Percentiles rank a stretch among this genome's conserved stretches.
Evolutionary conservation across 2,797 vertebrate species (phyloP).

Genomic region (Gobio occitaniae): DNA sequence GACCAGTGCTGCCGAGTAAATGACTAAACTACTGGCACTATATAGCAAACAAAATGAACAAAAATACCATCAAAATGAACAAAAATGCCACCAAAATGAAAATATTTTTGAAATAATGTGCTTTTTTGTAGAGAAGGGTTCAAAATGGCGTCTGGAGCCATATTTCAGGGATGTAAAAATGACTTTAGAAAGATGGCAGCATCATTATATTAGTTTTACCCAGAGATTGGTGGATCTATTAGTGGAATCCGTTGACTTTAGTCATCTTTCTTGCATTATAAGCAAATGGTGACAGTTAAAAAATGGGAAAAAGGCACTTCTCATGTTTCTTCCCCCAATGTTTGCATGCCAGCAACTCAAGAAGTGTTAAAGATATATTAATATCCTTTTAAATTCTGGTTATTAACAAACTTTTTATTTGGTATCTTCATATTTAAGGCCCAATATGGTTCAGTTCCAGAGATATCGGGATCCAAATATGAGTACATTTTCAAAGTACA

Average conservation of each 20-base stretch:
- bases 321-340: background rate
- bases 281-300: background rate
- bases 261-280: background rate
- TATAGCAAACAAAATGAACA: too few relatives aligned
- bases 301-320: background rate
- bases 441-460: background rate
- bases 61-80: background rate
- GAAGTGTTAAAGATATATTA: background rate
- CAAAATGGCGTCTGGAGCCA: background rate
- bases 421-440: background rate
- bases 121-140: background rate
- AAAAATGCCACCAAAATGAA: too few relatives aligned
- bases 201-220: background rate
- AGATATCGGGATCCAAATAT: background rate
- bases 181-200: background rate
- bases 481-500: background rate
- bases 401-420: background rate
- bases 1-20: too few relatives aligned
- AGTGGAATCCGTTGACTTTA: background rate
- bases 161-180: background rate
- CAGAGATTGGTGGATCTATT: background rate
- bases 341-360: background rate
- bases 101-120: background rate
- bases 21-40: too few relatives aligned
- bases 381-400: background rate